Evolutionary conservation across 2,113 vertebrate genomes (phyloP).

Genomic region (Dissostichus mawsoni): DNA sequence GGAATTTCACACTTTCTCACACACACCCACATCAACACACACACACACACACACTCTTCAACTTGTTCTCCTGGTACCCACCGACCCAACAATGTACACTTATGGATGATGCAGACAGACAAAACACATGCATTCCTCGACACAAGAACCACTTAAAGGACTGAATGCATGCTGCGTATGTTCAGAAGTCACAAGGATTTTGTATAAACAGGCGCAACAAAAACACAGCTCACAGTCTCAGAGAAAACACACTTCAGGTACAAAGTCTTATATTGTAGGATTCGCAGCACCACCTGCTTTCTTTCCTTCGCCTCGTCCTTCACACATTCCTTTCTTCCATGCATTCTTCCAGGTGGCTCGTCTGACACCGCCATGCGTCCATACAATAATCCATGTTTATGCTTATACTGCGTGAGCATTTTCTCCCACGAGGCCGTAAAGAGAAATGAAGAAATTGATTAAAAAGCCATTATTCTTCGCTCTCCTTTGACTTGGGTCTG

Average conservation of each 20-base stretch:
- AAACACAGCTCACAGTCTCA: conserved; percentile 10
- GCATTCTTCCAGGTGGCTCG: conserved; percentile 64
- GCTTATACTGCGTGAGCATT: conserved; percentile 19
- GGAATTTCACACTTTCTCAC: conserved; percentile 57
- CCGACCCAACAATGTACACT: background rate
- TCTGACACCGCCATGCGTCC: conserved; percentile 16
- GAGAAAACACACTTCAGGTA: background rate
- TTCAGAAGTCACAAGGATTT: background rate
- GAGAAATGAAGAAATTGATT: conserved; percentile 73
- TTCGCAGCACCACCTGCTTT: conserved; percentile 64
- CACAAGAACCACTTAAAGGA: background rate
- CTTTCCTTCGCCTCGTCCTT: conserved; percentile 36
- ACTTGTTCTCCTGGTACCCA: conserved; percentile 6
- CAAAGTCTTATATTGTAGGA: conserved; percentile 1
- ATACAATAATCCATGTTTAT: conserved; percentile 35
- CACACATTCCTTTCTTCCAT: conserved; percentile 59
- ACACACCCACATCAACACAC: conserved; percentile 6
- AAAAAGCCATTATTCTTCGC: conserved; percentile 75
- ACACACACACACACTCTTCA: background rate
- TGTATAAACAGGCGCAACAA: conserved; percentile 1
- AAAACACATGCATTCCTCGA: background rate
- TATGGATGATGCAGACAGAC: background rate
- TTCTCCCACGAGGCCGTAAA: conserved; percentile 21
- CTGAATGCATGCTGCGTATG: background rate
- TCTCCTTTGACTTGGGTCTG: conserved; percentile 75